Evolutionary conservation across 2,797 vertebrate genomes (phyloP).

Genomic region (Hafferia zeledoni): DNA sequence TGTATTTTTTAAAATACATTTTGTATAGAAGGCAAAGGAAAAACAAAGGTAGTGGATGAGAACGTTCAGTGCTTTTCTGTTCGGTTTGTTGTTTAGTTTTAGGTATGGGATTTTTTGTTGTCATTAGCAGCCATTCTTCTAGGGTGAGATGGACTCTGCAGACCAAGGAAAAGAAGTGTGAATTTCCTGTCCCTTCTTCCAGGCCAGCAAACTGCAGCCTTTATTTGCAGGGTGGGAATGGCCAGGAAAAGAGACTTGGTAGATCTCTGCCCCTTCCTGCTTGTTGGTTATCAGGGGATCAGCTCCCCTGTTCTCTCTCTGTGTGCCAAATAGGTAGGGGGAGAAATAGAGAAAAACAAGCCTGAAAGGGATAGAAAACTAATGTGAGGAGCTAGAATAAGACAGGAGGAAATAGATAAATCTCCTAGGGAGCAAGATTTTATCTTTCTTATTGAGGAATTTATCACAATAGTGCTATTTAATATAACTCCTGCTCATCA

Average conservation of each 20-base stretch:
- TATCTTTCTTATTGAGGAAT: constrained; percentile 60
- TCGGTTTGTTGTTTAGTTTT: neutral
- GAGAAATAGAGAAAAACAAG: neutral
- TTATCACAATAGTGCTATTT: constrained; percentile 43
- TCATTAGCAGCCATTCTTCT: neutral
- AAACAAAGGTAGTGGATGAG: neutral
- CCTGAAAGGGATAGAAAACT: neutral
- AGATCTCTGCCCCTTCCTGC: neutral
- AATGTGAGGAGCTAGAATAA: neutral
- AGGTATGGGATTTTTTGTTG: neutral
- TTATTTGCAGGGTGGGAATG: neutral
- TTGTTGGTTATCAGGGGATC: neutral
- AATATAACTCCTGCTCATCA: constrained; percentile 49
- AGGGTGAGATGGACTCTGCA: neutral
- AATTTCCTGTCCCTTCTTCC: neutral
- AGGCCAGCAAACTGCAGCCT: neutral
- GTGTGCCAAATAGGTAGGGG: neutral
- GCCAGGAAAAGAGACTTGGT: neutral
- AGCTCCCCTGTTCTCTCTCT: neutral
- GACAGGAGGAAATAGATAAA: constrained; percentile 11
- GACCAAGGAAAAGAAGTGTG: neutral
- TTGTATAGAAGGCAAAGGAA: neutral
- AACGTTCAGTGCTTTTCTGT: neutral
- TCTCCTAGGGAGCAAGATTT: constrained; percentile 29
- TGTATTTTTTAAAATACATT: neutral